Conservation (phyloP, 2,888 invertebrate genomes). For the Drosophila ochracea region DNA sequence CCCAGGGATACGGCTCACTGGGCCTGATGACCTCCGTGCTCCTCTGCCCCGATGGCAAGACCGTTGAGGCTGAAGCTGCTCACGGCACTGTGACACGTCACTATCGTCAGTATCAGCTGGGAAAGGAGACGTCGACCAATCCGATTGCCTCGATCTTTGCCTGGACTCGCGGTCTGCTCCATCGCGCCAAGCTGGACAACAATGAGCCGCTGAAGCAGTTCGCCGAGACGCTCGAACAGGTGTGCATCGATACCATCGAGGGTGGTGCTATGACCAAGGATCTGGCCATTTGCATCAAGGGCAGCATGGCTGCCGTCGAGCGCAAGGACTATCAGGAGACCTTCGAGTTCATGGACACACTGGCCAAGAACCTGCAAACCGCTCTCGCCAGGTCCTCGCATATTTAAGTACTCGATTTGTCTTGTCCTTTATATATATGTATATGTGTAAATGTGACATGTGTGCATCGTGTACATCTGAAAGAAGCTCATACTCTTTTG, state of each 20-base stretch:
- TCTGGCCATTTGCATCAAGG: constrained; percentile 98
- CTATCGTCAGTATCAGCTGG: constrained; percentile 94
- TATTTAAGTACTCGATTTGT: constrained; percentile 46
- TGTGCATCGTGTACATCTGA: constrained; percentile 16
- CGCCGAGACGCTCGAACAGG: constrained; percentile 94
- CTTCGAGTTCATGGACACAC: constrained; percentile 97
- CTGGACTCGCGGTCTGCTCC: constrained; percentile 97
- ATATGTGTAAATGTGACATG: neutral
- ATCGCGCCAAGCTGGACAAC: constrained; percentile 96
- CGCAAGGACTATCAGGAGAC: constrained; percentile 97
- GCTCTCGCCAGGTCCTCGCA: constrained; percentile 65
- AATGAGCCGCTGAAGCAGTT: constrained; percentile 92
- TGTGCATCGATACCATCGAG: constrained; percentile 98
- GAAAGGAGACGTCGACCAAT: constrained; percentile 99
- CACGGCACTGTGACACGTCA: constrained; percentile 98
- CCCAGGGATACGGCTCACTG: constrained; percentile 97
- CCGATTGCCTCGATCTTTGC: constrained; percentile 99
- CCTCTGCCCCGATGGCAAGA: constrained; percentile 98
- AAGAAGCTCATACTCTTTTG: constrained; percentile 11
- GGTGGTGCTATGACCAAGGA: constrained; percentile 99
- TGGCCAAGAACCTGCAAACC: constrained; percentile 93
- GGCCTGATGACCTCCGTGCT: constrained; percentile 99
- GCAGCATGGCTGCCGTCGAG: constrained; percentile 91
- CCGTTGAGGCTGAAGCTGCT: constrained; percentile 99
- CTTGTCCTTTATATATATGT: constrained; percentile 29